A percentile compares a stretch with the other conserved stretches of the same genome.
phyloP scores from a whole-genome alignment of 2,888 invertebrate species.

The Anthoptus insignis region DNA sequence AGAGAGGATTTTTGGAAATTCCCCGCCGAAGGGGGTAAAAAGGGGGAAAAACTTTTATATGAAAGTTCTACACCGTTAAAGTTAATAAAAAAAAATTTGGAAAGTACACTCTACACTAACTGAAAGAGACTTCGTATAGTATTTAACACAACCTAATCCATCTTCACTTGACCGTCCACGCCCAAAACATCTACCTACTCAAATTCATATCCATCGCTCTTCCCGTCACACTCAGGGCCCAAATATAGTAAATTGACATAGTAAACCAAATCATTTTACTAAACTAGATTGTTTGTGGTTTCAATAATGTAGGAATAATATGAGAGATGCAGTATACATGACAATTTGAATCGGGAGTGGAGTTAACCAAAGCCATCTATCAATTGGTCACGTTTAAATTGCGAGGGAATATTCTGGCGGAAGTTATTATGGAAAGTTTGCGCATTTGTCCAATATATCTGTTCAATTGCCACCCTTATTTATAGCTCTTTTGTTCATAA shows the following conservation, averaged over 20 bases:
- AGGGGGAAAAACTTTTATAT: too few species aligned
- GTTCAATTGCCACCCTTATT: constrained; percentile 16
- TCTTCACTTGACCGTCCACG: too few species aligned
- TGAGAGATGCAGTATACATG: constrained; percentile 10
- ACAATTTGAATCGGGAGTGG: constrained; percentile 15
- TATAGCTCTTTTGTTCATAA: constrained; percentile 7
- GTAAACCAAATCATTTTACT: neutral
- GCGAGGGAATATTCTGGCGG: constrained; percentile 28
- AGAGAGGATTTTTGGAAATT: too few species aligned
- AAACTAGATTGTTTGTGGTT: neutral
- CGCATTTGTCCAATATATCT: constrained; percentile 20
- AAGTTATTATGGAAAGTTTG: constrained; percentile 33
- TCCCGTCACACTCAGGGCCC: too few species aligned
- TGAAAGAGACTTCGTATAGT: too few species aligned
- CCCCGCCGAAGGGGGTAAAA: too few species aligned
- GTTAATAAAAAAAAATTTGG: too few species aligned
- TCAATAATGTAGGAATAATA: neutral
- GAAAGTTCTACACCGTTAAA: too few species aligned
- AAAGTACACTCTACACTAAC: too few species aligned
- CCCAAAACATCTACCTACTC: too few species aligned
- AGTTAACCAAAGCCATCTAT: constrained; percentile 21
- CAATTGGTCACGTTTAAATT: constrained; percentile 23
- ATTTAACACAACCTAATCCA: too few species aligned
- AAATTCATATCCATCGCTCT: too few species aligned
- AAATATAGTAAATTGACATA: neutral